phyloP scores from a whole-genome alignment of 2,888 invertebrate species.

The Lepidocyrtinus sp. region DNA sequence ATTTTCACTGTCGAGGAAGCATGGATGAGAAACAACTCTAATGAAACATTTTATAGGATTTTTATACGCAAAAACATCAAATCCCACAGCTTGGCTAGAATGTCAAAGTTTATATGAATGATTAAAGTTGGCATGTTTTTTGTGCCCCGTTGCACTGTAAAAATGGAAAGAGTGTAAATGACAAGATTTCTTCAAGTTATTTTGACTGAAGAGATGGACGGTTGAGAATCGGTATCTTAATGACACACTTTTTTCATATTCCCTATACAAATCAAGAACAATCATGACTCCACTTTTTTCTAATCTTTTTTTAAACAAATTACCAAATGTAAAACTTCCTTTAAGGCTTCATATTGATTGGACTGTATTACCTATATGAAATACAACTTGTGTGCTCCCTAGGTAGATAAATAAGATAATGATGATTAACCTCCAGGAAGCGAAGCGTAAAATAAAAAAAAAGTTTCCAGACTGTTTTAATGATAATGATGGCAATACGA shows the following conservation, averaged over 20 bases:
- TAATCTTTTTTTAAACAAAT: constrained; percentile 9
- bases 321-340: not conserved
- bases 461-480: constrained; percentile 29
- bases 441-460: constrained; percentile 6
- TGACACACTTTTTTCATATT: constrained; percentile 13
- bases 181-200: too few species aligned
- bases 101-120: constrained; percentile 54
- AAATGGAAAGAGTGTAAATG: too few species aligned
- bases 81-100: constrained; percentile 28
- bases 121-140: constrained; percentile 11
- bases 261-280: not conserved
- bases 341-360: constrained; percentile 2
- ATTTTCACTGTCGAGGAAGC: constrained; percentile 11
- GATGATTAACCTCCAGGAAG: constrained; percentile 59
- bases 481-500: constrained; percentile 45
- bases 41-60: constrained; percentile 51
- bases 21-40: constrained; percentile 45
- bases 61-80: constrained; percentile 5
- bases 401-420: constrained; percentile 19
- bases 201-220: too few species aligned
- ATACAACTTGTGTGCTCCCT: not conserved
- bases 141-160: too few species aligned
- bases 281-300: constrained; percentile 1
- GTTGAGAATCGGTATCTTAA: too few species aligned
- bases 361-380: constrained; percentile 4